phyloP scores from a whole-genome alignment of 1,140 invertebrate species.

The Sipha flava region DNA sequence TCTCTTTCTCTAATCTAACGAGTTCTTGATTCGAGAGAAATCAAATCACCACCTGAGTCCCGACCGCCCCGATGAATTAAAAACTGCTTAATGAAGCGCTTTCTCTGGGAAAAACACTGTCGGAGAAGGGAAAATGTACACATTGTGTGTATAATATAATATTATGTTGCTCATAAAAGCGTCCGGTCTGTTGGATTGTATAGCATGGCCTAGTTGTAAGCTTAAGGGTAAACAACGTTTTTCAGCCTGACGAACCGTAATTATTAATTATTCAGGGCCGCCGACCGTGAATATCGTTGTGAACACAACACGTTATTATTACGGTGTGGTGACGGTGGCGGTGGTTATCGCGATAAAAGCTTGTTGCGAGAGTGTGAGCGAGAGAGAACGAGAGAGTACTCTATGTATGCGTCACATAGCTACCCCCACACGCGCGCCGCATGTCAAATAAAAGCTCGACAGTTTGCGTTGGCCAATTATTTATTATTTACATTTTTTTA shows the following conservation, averaged over 20 bases:
- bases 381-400: neutral
- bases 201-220: neutral
- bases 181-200: neutral
- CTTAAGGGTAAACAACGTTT: conserved; percentile 31
- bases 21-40: neutral
- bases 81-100: neutral
- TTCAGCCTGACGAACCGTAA: conserved; percentile 25
- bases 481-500: neutral
- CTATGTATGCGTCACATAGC: no score
- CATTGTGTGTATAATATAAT: neutral
- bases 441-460: neutral
- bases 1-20: no score
- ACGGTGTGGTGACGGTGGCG: neutral
- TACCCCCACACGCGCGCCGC: no score
- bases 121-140: neutral
- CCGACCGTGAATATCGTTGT: conserved; percentile 24
- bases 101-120: neutral
- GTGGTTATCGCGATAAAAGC: neutral
- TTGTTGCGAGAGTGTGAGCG: neutral
- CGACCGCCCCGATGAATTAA: neutral
- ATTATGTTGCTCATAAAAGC: neutral
- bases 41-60: neutral
- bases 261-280: conserved; percentile 32
- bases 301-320: conserved; percentile 30
- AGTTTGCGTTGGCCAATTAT: neutral